Evolutionary conservation across 2,888 invertebrate species (phyloP), one percentile per base, ranked within the genome.

Genomic region (Lasioglossum lativentre): DNA sequence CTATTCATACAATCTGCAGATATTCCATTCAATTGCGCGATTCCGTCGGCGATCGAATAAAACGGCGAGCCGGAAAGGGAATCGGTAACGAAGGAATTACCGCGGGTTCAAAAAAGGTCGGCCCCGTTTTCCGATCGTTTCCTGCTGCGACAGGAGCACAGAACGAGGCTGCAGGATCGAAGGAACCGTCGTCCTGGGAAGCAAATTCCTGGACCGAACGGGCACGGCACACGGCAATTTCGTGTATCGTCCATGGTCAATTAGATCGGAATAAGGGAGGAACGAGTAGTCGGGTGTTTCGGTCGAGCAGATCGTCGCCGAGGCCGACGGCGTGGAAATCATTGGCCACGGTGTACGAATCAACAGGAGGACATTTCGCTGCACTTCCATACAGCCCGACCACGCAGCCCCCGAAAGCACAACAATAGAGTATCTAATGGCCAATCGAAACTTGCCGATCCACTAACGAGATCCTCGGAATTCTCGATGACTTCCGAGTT

Each of bases 231-330:
- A 70, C 77, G 75, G 80, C 87, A 88, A 88, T 88, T 88, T 85
- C 85, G 78, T 85, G 88, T 88, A 87, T 88, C 88, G 82, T 80
- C 79, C 87, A 81, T 79, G 87, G 87, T 80, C 89, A 86, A 90
- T 91, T 90, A 90, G 86, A 78, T 80, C 85, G 80, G 82, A 87
- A 91, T 90, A 89, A 91, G 85, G 86, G 85, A 80, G 87, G 66
- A 82, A 82, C 85, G 82, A 78, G 72, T 74, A 82, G 88, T 38
- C 82, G 74, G 74, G 79, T 84, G 84, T 80, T 82, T 87, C 83
- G 84, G 72, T 82, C 82, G 88, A 83, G 70, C 73, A 59, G 76
- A 80, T 45, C 78, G 78, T 73, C 80, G 68, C 77, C 68, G 80
- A 23, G 70, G 34, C 52, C 87, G 83, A 38, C 80, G 85, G 83